A percentile compares a stretch with the other conserved stretches of the same genome.
Evolutionary conservation across 2,797 vertebrate species (phyloP).

Genomic region (Micrastur ruficollis): DNA sequence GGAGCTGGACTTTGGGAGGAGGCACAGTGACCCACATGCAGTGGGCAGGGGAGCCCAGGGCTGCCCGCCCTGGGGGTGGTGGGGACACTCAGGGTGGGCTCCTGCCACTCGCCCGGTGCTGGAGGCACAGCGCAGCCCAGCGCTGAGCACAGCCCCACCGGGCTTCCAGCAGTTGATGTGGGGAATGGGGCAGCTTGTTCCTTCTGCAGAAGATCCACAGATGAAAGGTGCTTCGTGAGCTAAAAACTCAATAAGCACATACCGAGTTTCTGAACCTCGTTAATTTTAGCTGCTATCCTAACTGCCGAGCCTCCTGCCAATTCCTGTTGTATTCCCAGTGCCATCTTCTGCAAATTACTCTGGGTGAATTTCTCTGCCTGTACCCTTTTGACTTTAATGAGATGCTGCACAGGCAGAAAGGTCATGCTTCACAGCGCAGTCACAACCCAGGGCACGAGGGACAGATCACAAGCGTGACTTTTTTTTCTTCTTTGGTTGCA

Average conservation of each 20-base stretch:
- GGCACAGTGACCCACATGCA: not conserved
- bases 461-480: not conserved
- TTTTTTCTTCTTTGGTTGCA: not conserved
- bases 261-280: not conserved
- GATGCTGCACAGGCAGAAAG: not conserved
- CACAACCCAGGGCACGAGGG: fast-evolving
- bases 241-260: not conserved
- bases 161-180: not conserved
- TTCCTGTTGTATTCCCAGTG: not conserved
- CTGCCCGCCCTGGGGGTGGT: fast-evolving
- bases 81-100: not conserved
- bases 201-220: not conserved
- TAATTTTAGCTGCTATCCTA: not conserved
- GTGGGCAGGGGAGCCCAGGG: fast-evolving
- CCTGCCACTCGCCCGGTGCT: fast-evolving
- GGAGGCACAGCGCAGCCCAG: not conserved
- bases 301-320: not conserved
- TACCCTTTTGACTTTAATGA: not conserved
- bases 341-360: not conserved
- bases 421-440: not conserved
- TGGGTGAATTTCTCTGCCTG: not conserved
- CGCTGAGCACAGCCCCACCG: fast-evolving
- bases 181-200: fast-evolving
- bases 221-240: not conserved
- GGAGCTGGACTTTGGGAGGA: not conserved